Base-by-base conservation (phyloP, 2,888 invertebrate species). In the Oscheius sp. region DNA sequence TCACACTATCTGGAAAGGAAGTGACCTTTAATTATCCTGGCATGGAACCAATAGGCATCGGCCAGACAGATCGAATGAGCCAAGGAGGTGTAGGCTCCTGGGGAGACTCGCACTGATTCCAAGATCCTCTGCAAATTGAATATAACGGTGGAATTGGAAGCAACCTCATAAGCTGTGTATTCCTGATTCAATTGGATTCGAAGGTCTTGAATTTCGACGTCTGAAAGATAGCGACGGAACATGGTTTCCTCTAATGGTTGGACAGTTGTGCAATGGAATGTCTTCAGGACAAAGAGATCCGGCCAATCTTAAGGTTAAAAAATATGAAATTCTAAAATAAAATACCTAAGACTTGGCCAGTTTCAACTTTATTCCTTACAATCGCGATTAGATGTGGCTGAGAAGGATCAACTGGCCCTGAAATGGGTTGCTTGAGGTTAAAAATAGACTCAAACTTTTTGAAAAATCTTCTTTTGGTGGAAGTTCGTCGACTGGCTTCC, bases 31-130 rank as follows among this genome's bases (percentile, higher is more conserved):
- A 65, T 10, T 6, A 65, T 65, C 45, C 65, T 65, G 5, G 65
- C 65, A 29, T 65, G 65, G 29, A 65, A 65, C 65, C 65, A 65
- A 17, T 33, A 65, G 15, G 53, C 42, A 39, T 65, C 65, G 2
- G 65, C 65, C 6, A 65, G 39, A 39, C 65, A 65, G 5, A 65
- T 65, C 0, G 65, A 65, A 65, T 65, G 65, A 3, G 65, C 65
- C 2, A 65, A 29, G 29, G 39, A 53, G 23, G 65, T 65, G 34
- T 65, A 65, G 5, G 55, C 27, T 2, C 45, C 39, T 3, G 65
- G 52, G 17, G 42, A 15, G 1, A 65, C 31, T 37, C 42, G 27
- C 10, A 52, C 42, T 1, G n/a, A 29, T 25, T 65, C 45, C 27
- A 65, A 29, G 20, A 53, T 53, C 27, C 65, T 34, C 64, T 61